Conservation (phyloP, 23 tunicate species). For the Trididemnum nubilum region DNA sequence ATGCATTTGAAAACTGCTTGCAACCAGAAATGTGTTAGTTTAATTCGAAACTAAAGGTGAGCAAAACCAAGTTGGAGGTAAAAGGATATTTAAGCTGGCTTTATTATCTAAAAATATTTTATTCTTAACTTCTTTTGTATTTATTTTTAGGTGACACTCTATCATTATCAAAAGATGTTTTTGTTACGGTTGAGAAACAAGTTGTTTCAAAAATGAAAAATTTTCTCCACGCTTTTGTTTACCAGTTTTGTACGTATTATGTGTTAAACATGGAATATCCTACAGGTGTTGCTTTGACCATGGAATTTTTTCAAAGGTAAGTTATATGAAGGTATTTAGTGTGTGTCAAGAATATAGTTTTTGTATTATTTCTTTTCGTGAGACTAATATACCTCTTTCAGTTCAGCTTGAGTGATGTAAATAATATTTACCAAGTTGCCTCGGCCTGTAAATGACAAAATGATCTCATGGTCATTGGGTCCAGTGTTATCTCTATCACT, state of each 20-base stretch:
- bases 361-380: background rate
- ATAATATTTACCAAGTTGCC: background rate
- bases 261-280: constrained; percentile 22
- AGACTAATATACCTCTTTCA: background rate
- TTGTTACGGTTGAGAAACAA: background rate
- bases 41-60: too few species aligned
- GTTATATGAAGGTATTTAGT: background rate
- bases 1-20: background rate
- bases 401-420: background rate
- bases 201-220: background rate
- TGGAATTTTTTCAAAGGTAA: constrained; percentile 13
- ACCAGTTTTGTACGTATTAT: background rate
- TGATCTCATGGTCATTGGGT: background rate
- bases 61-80: too few species aligned
- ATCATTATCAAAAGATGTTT: background rate
- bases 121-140: background rate
- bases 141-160: background rate
- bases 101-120: too few species aligned
- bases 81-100: background rate
- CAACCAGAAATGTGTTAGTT: constrained; percentile 1
- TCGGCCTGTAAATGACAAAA: background rate
- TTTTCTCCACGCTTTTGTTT: background rate
- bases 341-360: background rate
- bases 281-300: background rate
- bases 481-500: background rate